Evolutionary conservation across 1,140 invertebrate species (phyloP).

Genomic region (Sinella curviseta): DNA sequence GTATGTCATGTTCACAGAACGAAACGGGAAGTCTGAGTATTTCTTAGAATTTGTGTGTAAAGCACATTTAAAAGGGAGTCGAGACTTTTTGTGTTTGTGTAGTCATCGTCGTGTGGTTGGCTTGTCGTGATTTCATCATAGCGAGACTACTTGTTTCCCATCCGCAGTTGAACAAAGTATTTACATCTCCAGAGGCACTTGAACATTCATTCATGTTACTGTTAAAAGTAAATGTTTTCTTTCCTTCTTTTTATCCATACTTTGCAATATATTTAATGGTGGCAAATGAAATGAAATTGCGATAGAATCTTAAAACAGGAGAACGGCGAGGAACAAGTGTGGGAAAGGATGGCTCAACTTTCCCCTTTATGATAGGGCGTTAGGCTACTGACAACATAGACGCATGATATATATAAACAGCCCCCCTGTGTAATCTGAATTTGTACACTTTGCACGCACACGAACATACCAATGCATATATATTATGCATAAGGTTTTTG

Average conservation of each 20-base stretch:
- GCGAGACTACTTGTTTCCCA: not conserved
- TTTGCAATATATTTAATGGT: not conserved
- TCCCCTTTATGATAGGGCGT: conserved; percentile 3
- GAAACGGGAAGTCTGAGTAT: too few species aligned
- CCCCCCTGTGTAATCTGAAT: too few species aligned
- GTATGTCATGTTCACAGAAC: too few species aligned
- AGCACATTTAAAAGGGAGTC: too few species aligned
- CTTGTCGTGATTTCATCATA: not conserved
- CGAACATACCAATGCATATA: too few species aligned
- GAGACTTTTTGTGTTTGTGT: too few species aligned
- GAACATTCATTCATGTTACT: not conserved
- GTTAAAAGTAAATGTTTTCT: not conserved
- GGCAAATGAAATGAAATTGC: not conserved
- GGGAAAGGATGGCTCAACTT: not conserved
- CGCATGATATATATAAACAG: too few species aligned
- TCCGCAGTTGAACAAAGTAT: not conserved
- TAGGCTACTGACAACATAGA: not conserved
- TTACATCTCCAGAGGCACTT: not conserved
- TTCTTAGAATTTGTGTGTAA: too few species aligned
- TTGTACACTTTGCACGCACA: too few species aligned
- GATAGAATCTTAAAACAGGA: not conserved
- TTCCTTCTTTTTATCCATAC: not conserved
- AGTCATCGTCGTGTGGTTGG: too few species aligned
- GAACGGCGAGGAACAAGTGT: too few species aligned
- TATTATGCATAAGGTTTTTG: too few species aligned